A percentile compares a stretch with the other conserved stretches of the same genome.
Conservation (phyloP, 1,140 invertebrate genomes). For the Grapholita molesta region DNA sequence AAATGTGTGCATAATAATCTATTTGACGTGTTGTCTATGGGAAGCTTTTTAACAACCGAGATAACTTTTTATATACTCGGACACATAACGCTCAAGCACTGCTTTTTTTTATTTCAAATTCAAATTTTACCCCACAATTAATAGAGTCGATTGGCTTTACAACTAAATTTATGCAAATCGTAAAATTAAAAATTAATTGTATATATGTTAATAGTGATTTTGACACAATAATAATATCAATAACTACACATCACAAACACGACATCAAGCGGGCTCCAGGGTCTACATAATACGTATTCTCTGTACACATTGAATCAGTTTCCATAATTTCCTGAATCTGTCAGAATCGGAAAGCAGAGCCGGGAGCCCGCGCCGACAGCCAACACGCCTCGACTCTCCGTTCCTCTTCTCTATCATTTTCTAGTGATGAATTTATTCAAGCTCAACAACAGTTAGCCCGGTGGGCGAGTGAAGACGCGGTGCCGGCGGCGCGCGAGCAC, state of each 20-base stretch:
- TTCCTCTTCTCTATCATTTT: constrained; percentile 86
- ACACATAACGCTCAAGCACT: background rate
- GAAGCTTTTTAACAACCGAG: background rate
- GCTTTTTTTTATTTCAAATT: background rate
- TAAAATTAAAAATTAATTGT: too few relatives aligned
- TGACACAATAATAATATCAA: background rate
- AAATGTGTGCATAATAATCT: too few relatives aligned
- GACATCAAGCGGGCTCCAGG: background rate
- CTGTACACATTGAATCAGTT: background rate
- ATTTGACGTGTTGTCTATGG: too few relatives aligned
- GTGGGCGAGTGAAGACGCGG: constrained; percentile 92
- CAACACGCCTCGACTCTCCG: constrained; percentile 69
- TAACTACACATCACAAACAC: constrained; percentile 1
- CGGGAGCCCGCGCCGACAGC: constrained; percentile 43
- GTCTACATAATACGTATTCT: background rate
- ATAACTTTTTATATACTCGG: background rate
- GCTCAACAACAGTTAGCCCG: constrained; percentile 94
- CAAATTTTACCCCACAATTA: background rate
- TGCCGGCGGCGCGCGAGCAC: constrained; percentile 82
- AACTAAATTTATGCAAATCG: background rate
- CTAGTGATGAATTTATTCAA: constrained; percentile 96
- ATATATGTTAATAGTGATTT: background rate
- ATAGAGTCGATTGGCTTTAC: background rate
- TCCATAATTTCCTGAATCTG: background rate
- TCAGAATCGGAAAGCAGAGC: constrained; percentile 23